Base-by-base conservation (phyloP, 2,113 vertebrate genomes). In the Tychaedon coryphoeus region DNA sequence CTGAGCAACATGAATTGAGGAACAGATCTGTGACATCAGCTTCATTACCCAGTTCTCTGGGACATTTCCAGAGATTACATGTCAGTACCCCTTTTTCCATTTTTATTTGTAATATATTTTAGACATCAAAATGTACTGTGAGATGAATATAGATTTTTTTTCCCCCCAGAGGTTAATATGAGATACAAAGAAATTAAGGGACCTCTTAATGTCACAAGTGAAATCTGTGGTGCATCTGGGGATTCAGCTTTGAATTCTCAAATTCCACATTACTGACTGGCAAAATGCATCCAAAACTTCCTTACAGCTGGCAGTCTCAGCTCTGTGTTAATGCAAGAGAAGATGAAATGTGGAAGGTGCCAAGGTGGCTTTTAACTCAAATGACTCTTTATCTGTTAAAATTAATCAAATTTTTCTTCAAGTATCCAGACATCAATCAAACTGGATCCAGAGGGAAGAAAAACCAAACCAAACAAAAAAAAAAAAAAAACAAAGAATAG, bases 1-100 rank as follows among this genome's bases (percentile, higher is more conserved):
- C 56, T 87, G 25, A 33, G 16, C 11, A 70, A 4, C 4, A 26
- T 0, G 12, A 80, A 16, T 7, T 43, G n/a, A 69, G 14, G 22
- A 19, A 57, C 6, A 18, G 5, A 38, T 64, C 16, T 31, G 7
- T 22, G 47, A 17, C 17, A 13, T 20, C n/a, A 82, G 25, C 75
- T 34, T 31, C 33, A 33, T 51, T 23, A 8, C 10, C 7, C 10
- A 36, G 5, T 2, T 38, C 33, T 12, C 5, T 71, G 11, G 6
- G 48, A 60, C 10, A 13, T 45, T 70, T 40, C 17, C 38, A 75
- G 22, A 19, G n/a, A 4, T 3, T 80, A 5, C 12, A 40, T 12
- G 1, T 20, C 38, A n/a, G 20, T 34, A 9, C 26, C 6, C 3
- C 2, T 29, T 50, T 7, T 16, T 40, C 5, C 2, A n/a, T 36